A percentile compares a stretch with the other conserved stretches of the same genome.
Conservation (phyloP, 2,888 invertebrate species). For the Marronus borbonicus region DNA sequence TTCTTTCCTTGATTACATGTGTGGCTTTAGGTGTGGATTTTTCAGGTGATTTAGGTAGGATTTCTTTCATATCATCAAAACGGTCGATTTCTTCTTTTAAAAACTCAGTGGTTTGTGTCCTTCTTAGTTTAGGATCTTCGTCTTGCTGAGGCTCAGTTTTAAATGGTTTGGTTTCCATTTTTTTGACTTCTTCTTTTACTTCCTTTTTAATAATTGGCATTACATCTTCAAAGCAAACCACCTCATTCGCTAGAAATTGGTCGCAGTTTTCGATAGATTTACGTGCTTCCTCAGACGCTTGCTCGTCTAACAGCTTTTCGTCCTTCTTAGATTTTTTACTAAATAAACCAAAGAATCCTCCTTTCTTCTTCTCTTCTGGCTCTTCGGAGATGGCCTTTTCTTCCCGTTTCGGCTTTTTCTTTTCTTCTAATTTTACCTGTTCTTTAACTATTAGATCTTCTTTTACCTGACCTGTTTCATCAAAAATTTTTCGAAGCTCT, state of each 20-base stretch:
- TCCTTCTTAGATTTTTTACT: conserved; percentile 55
- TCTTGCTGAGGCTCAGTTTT: conserved; percentile 8
- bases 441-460: conserved; percentile 30
- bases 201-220: conserved; percentile 21
- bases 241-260: conserved; percentile 54
- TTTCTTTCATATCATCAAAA: conserved; percentile 42
- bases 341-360: conserved; percentile 52
- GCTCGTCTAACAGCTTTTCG: conserved; percentile 49
- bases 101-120: conserved; percentile 26
- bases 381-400: conserved; percentile 52
- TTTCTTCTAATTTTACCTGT: conserved; percentile 28
- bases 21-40: conserved; percentile 45
- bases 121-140: conserved; percentile 12
- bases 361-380: conserved; percentile 53
- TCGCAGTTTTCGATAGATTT: conserved; percentile 47
- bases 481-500: conserved; percentile 34
- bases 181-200: conserved; percentile 14
- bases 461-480: conserved; percentile 22
- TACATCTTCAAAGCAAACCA: conserved; percentile 55
- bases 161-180: conserved; percentile 11
- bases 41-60: conserved; percentile 30
- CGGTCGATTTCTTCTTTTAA: conserved; percentile 40
- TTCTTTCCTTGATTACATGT: conserved; percentile 19
- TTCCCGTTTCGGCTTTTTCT: conserved; percentile 21
- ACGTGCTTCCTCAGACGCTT: conserved; percentile 25